These are phyloP conservation scores for Mesocentrotus franciscanus DNA, from an alignment of 53 echinoderm and acorn worm species.

Conservation along the genomic window DNA sequence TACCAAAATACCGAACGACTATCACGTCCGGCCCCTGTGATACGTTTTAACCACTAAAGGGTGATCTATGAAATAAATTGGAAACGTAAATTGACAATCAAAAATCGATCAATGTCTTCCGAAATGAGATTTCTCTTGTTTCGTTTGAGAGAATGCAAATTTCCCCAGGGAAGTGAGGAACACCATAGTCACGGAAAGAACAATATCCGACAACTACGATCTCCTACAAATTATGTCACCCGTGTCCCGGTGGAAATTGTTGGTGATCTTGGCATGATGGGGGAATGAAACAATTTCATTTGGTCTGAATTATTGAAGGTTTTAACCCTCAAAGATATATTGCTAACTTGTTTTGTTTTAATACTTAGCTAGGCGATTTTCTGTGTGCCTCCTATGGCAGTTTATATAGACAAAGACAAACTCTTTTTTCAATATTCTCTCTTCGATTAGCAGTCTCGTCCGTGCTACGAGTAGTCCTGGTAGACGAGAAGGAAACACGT, in stretches of 20 bases:
- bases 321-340: neutral
- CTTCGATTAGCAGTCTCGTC: too few relatives aligned
- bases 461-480: too few relatives aligned
- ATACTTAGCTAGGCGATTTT: neutral
- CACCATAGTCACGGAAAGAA: neutral
- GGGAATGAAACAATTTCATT: neutral
- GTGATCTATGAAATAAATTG: conserved; percentile 38
- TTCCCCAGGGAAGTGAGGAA: neutral
- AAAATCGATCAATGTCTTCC: conserved; percentile 8
- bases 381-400: neutral
- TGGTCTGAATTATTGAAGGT: neutral
- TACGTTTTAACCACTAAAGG: neutral
- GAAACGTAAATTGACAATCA: conserved; percentile 46
- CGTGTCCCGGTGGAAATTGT: neutral
- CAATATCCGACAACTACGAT: neutral
- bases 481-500: too few relatives aligned
- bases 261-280: neutral
- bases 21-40: neutral
- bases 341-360: neutral
- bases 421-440: too few relatives aligned
- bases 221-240: conserved; percentile 28
- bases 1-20: neutral
- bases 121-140: conserved; percentile 8
- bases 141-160: conserved; percentile 23
- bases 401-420: too few relatives aligned